Evolutionary conservation across 2,113 vertebrate species (phyloP), one percentile per base, ranked within the genome.

Genomic region (Thryonomys swinderianus): DNA sequence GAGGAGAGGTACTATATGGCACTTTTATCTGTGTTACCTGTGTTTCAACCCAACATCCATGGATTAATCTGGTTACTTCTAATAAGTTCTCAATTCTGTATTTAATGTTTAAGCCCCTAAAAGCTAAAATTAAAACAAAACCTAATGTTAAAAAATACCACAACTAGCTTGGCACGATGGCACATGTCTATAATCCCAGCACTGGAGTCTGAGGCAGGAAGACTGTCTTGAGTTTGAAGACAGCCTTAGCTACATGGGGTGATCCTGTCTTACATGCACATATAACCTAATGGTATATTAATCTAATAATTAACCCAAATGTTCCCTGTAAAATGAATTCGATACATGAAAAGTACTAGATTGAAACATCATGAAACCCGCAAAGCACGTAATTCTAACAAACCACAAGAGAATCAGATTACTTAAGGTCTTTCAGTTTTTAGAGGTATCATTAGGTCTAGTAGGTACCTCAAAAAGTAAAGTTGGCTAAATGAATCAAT

Each of bases 81-180:
- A 95, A 81, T n/a, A 74, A 62, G n/a, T 57, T 82, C 48, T 37
- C 59, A 76, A 59, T 55, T 74, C 51, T 92, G 30, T 87, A 57
- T 45, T 79, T 85, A 93, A 45, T 79, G 40, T 37, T 80, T 69
- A 88, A 51, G 34, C 86, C 85, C 45, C 14, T 74, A 87, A 91
- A 93, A 74, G 61, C 67, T 45, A 40, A 57, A 57, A 78, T 27
- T 32, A 85, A 84, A 81, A 59, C 23, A 90, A 73, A 32, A 20
- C 18, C 40, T 67, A 27, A 42, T 42, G 42, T 57, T 67, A 59
- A 91, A n/a, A 96, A 78, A 74, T 69, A 55, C 55, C 20, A 73
- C 69, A 73, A 42, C 37, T 9, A 71, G n/a, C 34, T 17, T 1
- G 34, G 34, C n/a, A 18, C 20, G 66, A 13, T 66, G 32, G 34